These are phyloP conservation scores for Odontothrips loti DNA, from an alignment of 2,888 invertebrate species.

Conservation along the genomic window DNA sequence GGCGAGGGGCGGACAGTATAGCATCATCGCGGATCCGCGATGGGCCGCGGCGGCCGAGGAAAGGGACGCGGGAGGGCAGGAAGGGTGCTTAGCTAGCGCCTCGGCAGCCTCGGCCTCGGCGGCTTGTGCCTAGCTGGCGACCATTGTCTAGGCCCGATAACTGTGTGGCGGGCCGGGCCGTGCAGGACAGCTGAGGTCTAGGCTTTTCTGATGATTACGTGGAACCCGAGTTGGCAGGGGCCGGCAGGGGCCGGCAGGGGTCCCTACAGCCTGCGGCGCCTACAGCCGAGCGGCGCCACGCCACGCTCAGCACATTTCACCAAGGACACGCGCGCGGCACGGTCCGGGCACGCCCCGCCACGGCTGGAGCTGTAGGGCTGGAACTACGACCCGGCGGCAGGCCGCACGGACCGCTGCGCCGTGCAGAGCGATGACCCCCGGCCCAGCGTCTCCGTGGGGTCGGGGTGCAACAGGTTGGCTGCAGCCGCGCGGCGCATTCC, in stretches of 20 bases:
- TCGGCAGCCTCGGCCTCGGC: no score
- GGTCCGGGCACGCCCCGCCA: neutral
- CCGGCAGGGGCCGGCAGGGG: neutral
- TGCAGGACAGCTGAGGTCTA: no score
- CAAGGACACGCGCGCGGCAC: conserved; percentile 12
- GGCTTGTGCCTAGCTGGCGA: neutral
- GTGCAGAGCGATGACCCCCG: no score
- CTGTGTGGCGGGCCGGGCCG: neutral
- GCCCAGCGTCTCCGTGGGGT: no score
- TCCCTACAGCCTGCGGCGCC: neutral
- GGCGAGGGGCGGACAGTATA: no score
- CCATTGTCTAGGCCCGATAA: neutral
- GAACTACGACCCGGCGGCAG: no score
- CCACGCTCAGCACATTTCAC: neutral
- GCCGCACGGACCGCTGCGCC: neutral
- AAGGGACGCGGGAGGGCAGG: neutral
- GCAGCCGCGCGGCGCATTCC: no score
- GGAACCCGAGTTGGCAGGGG: neutral
- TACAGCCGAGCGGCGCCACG: neutral
- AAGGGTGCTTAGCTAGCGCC: no score
- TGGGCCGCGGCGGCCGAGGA: neutral
- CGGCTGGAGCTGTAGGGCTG: no score
- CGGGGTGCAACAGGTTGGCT: no score
- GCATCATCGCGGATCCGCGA: no score
- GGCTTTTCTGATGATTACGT: conserved; percentile 14